These are phyloP conservation scores for Oryzias melastigma DNA, from an alignment of 2,113 vertebrate genomes.

Conservation along the genomic window DNA sequence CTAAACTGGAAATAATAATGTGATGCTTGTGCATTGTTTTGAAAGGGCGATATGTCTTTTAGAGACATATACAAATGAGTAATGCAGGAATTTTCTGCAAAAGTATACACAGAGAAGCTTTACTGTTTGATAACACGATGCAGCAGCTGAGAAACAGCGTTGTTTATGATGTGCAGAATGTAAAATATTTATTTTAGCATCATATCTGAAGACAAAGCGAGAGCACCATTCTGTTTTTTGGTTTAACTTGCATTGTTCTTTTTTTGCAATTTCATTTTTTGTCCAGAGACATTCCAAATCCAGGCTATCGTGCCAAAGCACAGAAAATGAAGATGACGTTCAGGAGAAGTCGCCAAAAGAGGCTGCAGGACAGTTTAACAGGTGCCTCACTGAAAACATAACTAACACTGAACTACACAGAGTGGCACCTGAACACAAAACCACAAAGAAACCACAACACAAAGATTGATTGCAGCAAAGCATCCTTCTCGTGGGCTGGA, in stretches of 20 bases:
- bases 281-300: conserved; percentile 87
- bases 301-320: conserved; percentile 79
- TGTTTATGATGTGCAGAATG: background rate
- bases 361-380: conserved; percentile 81
- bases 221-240: background rate
- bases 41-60: too few relatives aligned
- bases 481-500: too few relatives aligned
- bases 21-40: background rate
- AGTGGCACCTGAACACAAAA: too few relatives aligned
- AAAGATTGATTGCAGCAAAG: too few relatives aligned
- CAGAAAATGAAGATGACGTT: conserved; percentile 85
- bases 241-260: background rate
- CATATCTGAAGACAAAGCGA: background rate
- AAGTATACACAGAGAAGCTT: too few relatives aligned
- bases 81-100: too few relatives aligned
- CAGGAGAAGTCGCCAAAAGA: conserved; percentile 81
- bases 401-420: too few relatives aligned
- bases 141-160: background rate
- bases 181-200: conserved; percentile 9
- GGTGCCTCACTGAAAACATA: conserved; percentile 67
- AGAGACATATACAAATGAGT: too few relatives aligned
- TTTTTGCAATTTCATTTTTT: conserved; percentile 2
- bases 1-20: conserved; percentile 30
- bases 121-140: background rate
- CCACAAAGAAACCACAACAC: too few relatives aligned